phyloP scores from a whole-genome alignment of 2,888 invertebrate genomes.

The Mechanitis mazaeus region DNA sequence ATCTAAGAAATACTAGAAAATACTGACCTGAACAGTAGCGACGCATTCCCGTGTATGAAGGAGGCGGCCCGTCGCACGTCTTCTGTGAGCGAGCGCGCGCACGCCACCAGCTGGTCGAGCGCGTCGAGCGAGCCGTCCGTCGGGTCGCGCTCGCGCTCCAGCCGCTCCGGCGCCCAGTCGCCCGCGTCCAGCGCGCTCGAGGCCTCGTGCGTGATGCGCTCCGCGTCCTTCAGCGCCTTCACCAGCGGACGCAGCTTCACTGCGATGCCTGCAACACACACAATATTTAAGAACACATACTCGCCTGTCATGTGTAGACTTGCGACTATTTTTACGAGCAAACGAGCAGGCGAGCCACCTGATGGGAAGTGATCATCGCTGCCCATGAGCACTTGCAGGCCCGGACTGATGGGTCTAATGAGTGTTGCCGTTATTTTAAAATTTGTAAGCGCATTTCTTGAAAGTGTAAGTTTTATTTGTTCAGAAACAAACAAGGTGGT shows the following conservation, averaged over 20 bases:
- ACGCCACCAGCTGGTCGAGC: constrained; percentile 91
- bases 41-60: constrained; percentile 92
- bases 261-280: constrained; percentile 68
- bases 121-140: constrained; percentile 84
- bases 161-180: constrained; percentile 85
- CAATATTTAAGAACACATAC: too few species aligned
- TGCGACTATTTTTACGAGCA: too few species aligned
- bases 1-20: too few species aligned
- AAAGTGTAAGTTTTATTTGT: too few species aligned
- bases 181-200: constrained; percentile 84
- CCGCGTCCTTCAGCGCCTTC: constrained; percentile 86
- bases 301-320: too few species aligned
- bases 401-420: too few species aligned
- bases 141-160: constrained; percentile 72
- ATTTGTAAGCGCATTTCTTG: too few species aligned
- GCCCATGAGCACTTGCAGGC: too few species aligned
- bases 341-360: too few species aligned
- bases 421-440: too few species aligned
- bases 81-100: constrained; percentile 90
- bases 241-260: constrained; percentile 86
- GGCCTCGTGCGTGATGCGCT: constrained; percentile 86
- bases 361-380: too few species aligned
- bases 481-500: too few species aligned
- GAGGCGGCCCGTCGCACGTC: constrained; percentile 93
- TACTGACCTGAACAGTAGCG: constrained; percentile 81